Conservation (phyloP, 2,797 vertebrate species). For the Phaenicophaeus curvirostris region DNA sequence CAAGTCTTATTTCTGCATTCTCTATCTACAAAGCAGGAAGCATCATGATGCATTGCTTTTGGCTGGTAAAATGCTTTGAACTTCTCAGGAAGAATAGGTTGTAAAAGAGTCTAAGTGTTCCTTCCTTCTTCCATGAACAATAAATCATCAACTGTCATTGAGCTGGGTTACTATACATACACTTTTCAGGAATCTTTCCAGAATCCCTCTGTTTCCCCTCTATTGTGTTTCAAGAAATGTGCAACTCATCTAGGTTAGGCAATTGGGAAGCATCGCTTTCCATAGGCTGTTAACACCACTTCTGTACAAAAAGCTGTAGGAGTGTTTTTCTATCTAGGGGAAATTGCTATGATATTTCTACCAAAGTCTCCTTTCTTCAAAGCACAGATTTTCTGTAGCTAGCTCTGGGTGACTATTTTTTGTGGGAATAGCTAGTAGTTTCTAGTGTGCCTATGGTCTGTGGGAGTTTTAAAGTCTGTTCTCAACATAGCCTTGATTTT, state of each 20-base stretch:
- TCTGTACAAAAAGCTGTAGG: neutral
- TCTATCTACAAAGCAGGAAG: neutral
- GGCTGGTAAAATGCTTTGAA: slow-evolving; percentile 27
- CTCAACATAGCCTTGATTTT: neutral
- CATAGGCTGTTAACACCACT: neutral
- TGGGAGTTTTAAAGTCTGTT: neutral
- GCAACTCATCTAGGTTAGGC: neutral
- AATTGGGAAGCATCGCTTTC: neutral
- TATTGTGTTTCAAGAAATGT: slow-evolving; percentile 28
- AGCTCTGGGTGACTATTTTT: neutral
- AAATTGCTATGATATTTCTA: neutral
- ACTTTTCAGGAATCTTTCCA: slow-evolving; percentile 19
- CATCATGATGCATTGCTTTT: neutral
- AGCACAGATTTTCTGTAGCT: neutral
- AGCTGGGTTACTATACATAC: neutral
- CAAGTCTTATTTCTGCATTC: neutral
- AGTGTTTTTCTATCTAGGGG: neutral
- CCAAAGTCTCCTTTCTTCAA: neutral
- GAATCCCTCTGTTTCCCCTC: neutral
- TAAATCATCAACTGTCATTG: neutral
- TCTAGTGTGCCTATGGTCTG: neutral
- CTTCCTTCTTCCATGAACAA: neutral
- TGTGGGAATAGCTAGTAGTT: neutral
- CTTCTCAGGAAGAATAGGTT: neutral
- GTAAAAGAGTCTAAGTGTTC: neutral